Evolutionary conservation across 2,113 vertebrate genomes (phyloP), one percentile per base, ranked within the genome.

Genomic region (Emydocephalus ijimae): DNA sequence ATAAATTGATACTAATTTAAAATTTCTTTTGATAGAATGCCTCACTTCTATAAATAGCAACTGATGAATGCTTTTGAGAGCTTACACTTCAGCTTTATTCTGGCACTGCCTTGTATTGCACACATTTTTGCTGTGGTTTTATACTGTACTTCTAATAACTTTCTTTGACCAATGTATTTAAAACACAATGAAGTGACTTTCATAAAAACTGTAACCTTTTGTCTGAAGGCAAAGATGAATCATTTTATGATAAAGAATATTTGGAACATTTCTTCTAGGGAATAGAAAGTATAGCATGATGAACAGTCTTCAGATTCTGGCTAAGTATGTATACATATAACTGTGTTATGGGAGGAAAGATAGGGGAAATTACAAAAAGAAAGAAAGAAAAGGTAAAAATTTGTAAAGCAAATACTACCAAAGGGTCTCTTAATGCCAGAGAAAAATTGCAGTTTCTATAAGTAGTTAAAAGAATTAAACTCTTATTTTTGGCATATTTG

Each of bases 61-160:
- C 55, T 85, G 69, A 91, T 52, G 12, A 91, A 88, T 0, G 39
- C 92, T 94, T 96, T 92, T 91, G 43, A 91, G 89, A 90, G 21
- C 34, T 90, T 89, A 55, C 34, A 9, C 8, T 57, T 11, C 89
- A 39, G 52, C 94, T 93, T 87, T 89, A 57, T 8, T 85, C n/a
- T 87, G 29, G 90, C 93, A 91, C 10, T 91, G 93, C 26, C 89
- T 91, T 95, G 93, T 94, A 95, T 92, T 96, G 91, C 95, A 90
- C 50, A 55, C 89, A 90, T 89, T 91, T 93, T 95, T 64, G 0
- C 85, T 91, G 89, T 96, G 86, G 45, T 96, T 97, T 97, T 95
- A 94, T 97, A 96, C 94, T 96, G 95, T 96, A 97, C 93, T 29
- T 90, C 95, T 86, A 15, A 91, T 96, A 94, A 95, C 90, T 85